phyloP scores from a whole-genome alignment of 2,797 vertebrate genomes.

The Falco berigora region DNA sequence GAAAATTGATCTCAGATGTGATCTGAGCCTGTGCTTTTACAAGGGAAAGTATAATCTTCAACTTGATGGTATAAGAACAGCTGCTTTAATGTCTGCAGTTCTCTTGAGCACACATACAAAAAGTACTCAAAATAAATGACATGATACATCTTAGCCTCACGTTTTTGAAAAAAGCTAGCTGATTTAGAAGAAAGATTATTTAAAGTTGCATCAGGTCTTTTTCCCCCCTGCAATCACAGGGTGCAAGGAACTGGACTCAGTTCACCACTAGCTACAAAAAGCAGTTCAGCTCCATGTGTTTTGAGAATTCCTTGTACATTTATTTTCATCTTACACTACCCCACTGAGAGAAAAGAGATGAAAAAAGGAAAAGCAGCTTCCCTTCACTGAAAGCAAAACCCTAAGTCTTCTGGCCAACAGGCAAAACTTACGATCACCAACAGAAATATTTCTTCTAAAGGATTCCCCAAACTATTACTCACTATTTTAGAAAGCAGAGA shows the following conservation, averaged over 20 bases:
- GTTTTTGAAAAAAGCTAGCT: neutral
- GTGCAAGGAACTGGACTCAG: neutral
- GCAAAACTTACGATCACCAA: neutral
- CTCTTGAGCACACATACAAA: neutral
- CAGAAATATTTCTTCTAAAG: neutral
- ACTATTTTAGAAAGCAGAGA: neutral
- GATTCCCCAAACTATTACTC: neutral
- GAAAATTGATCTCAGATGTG: neutral
- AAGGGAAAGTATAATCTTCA: neutral
- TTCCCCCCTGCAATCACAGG: rapidly evolving
- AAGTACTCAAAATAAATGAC: neutral
- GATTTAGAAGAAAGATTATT: neutral
- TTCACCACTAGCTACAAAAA: neutral
- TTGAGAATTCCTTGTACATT: neutral
- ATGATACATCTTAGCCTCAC: neutral
- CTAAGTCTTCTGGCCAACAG: neutral
- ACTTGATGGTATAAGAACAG: neutral
- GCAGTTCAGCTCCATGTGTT: neutral
- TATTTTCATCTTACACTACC: neutral
- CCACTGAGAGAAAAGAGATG: no score
- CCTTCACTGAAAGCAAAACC: neutral
- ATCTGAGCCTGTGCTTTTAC: neutral
- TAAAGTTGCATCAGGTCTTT: neutral
- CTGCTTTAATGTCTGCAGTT: neutral
- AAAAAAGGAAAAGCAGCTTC: neutral